Base-by-base conservation (phyloP, 2,888 invertebrate species). In the Leucophenga montana region DNA sequence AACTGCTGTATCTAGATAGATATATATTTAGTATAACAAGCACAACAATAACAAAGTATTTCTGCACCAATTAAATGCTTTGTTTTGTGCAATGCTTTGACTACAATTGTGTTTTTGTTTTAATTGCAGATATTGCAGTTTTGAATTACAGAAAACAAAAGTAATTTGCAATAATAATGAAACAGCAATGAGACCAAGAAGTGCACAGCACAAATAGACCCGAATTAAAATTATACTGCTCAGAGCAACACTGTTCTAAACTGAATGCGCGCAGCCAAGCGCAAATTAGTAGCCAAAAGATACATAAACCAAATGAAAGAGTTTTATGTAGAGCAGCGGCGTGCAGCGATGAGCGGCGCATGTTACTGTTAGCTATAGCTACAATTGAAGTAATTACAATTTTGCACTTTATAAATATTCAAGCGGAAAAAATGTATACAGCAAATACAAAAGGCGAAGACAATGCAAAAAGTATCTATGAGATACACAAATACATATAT, bases 361-460 rank as follows among this genome's bases (percentile, higher is more conserved):
- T n/a, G 27, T 56, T 14, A 56, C 56, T 18, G 56, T 56, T 56
- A 56, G 56, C 16, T 57, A 39, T 39, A 39, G 39, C 22, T 54
- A 64, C 72, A 75, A 72, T 73, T 77, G 77, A 77, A 79, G 77
- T 78, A 78, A 84, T 83, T 84, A 81, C 84, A 78, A 78, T 77
- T 75, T 71, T 75, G 76, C 74, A 73, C 73, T 79, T 78, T 77
- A 77, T 79, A 80, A 82, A 82, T 80, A 79, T 82, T 74, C 76
- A 75, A 81, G 73, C 62, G 72, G 71, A 65, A 68, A 64, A 68
- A 64, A 50, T 22, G 53, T 44, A 20, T 16, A 59, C 59, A 39
- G 61, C 56, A 69, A 75, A 69, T 68, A 68, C 68, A 33, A 65
- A 20, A 31, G 66, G 13, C 1, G 16, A 46, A 27, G 46, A 61